These are phyloP conservation scores for Gonocerus acuteangulatus DNA, from an alignment of 2,888 invertebrate genomes.

Conservation along the genomic window DNA sequence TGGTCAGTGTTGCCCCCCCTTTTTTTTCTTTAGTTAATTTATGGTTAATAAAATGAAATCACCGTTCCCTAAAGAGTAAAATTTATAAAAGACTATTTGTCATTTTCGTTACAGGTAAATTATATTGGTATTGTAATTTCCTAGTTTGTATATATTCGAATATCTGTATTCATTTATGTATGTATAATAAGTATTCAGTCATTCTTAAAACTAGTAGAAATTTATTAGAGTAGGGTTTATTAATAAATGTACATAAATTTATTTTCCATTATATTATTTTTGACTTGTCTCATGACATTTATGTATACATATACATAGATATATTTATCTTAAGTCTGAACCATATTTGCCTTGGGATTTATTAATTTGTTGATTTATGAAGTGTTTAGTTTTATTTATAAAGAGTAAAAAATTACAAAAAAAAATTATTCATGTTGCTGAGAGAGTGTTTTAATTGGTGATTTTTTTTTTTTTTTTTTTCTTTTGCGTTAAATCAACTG, in stretches of 20 bases:
- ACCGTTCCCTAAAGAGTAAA: too few relatives aligned
- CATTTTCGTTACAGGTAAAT: too few relatives aligned
- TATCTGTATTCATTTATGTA: conserved; percentile 2
- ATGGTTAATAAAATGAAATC: too few relatives aligned
- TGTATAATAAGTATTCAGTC: background rate
- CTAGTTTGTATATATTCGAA: conserved; percentile 8
- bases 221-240: conserved; percentile 21
- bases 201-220: conserved; percentile 7
- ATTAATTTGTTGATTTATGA: conserved; percentile 17
- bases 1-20: conserved; percentile 1
- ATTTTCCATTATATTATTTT: conserved; percentile 5
- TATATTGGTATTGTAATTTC: background rate
- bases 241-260: conserved; percentile 19
- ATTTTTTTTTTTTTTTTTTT: conserved; percentile 5
- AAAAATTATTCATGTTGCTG: background rate
- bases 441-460: background rate
- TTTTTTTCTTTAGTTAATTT: too few relatives aligned
- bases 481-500: conserved; percentile 1
- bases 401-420: background rate
- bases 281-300: conserved; percentile 14
- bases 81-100: too few relatives aligned
- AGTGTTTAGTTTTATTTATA: conserved; percentile 24
- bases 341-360: conserved; percentile 15
- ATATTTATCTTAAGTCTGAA: conserved; percentile 15
- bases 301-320: background rate